Percentiles rank a stretch among this genome's conserved stretches.
Conservation (phyloP, 92 coral and sea anemone genomes). For the Muricea muricata region DNA sequence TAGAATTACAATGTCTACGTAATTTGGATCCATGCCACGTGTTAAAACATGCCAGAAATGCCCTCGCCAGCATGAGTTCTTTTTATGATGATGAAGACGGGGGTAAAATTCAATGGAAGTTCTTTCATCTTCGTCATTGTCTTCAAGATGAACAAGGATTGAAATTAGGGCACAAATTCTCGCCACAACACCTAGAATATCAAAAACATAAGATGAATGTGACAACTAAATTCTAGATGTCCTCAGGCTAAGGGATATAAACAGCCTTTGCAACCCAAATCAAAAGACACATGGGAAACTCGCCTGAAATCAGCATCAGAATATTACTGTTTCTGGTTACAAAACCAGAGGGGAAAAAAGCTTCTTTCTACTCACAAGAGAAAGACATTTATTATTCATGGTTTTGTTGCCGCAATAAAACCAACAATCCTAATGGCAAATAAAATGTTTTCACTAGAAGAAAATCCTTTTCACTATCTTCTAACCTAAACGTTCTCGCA, state of each 20-base stretch:
- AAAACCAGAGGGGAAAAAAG: background rate
- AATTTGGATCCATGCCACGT: background rate
- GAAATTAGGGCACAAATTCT: too few relatives aligned
- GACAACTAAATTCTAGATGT: too few relatives aligned
- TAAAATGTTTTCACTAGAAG: background rate
- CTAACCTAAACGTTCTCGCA: background rate
- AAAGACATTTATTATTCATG: background rate
- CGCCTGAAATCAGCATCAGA: background rate
- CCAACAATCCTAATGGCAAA: background rate
- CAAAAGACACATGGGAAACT: background rate
- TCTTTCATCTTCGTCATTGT: too few relatives aligned
- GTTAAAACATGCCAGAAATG: too few relatives aligned
- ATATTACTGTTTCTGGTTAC: background rate
- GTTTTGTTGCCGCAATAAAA: background rate
- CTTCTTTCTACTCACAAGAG: background rate
- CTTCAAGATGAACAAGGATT: too few relatives aligned
- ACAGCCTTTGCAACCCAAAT: too few relatives aligned
- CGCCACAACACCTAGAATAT: too few relatives aligned
- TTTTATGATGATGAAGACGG: too few relatives aligned
- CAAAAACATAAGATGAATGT: too few relatives aligned
- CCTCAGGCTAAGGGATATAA: too few relatives aligned
- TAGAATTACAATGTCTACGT: background rate
- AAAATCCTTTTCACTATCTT: background rate
- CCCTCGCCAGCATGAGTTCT: too few relatives aligned
- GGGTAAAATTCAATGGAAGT: too few relatives aligned